Conservation (phyloP, 2,113 vertebrate genomes). For the Lophius piscatorius region DNA sequence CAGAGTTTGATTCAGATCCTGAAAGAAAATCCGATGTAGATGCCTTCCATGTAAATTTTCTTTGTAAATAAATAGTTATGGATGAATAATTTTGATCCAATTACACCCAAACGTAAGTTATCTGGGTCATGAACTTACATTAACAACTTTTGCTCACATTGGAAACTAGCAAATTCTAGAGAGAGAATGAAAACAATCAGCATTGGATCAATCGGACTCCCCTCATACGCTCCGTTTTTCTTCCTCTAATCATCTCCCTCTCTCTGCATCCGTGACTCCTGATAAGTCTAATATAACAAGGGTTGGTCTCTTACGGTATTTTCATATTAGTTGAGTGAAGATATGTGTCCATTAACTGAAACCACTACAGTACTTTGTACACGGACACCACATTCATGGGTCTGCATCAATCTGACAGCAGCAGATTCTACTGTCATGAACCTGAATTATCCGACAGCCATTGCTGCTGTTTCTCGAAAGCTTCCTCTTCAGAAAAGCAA, state of each 20-base stretch:
- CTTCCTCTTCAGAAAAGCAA: not conserved
- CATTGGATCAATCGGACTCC: too few relatives aligned
- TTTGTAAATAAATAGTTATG: not conserved
- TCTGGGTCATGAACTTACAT: too few relatives aligned
- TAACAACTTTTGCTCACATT: not conserved
- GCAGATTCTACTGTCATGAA: too few relatives aligned
- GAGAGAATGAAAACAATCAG: not conserved
- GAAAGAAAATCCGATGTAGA: not conserved
- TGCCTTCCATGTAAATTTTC: not conserved
- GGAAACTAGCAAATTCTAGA: not conserved
- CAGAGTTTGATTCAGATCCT: not conserved
- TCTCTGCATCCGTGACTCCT: not conserved
- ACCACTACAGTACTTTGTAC: slow-evolving; percentile 26
- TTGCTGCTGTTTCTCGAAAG: not conserved
- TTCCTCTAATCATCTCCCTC: not conserved
- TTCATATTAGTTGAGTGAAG: not conserved
- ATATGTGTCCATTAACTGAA: slow-evolving; percentile 13
- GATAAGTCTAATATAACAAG: not conserved
- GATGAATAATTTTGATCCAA: too few relatives aligned
- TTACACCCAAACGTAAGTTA: too few relatives aligned
- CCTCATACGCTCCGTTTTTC: too few relatives aligned
- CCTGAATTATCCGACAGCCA: not conserved
- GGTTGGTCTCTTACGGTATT: not conserved
- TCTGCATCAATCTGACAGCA: not conserved
- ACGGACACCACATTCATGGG: not conserved